Percentiles rank a stretch among this genome's conserved stretches.
Conservation (phyloP, 92 coral and sea anemone genomes). For the Chrysogorgia sp. region DNA sequence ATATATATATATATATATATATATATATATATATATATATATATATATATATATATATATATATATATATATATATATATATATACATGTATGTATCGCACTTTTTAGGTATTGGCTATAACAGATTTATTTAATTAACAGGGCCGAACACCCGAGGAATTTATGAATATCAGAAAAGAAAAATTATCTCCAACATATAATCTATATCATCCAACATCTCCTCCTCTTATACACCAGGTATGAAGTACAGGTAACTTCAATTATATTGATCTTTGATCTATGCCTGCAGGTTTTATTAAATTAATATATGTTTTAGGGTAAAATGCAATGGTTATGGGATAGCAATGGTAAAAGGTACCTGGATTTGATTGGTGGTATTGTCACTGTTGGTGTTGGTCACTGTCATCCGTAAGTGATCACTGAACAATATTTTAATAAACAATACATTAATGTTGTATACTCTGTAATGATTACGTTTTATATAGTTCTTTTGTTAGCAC, state of each 20-base stretch:
- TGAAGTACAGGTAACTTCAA: too few relatives aligned
- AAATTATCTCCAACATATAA: conserved; percentile 71
- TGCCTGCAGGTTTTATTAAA: not conserved
- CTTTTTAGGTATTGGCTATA: not conserved
- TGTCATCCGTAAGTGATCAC: conserved; percentile 90
- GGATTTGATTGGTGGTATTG: conserved; percentile 98
- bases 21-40: too few relatives aligned
- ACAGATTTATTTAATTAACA: conserved; percentile 16
- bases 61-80: too few relatives aligned
- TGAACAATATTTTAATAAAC: not conserved
- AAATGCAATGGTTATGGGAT: conserved; percentile 99
- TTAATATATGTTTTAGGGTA: conserved; percentile 66
- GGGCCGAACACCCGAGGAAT: conserved; percentile 87
- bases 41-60: too few relatives aligned
- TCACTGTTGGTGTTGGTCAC: conserved; percentile 95
- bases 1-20: too few relatives aligned
- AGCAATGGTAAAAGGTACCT: conserved; percentile 78
- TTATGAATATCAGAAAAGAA: conserved; percentile 71
- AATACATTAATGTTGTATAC: too few relatives aligned
- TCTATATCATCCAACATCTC: conserved; percentile 45
- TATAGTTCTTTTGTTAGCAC: too few relatives aligned
- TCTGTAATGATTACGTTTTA: too few relatives aligned
- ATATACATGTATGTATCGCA: too few relatives aligned
- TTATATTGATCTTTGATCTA: too few relatives aligned
- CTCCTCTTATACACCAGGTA: conserved; percentile 89